Percentiles rank a stretch among this genome's conserved stretches.
Evolutionary conservation across 2,113 vertebrate species (phyloP).

Genomic region (Polypterus bichir): DNA sequence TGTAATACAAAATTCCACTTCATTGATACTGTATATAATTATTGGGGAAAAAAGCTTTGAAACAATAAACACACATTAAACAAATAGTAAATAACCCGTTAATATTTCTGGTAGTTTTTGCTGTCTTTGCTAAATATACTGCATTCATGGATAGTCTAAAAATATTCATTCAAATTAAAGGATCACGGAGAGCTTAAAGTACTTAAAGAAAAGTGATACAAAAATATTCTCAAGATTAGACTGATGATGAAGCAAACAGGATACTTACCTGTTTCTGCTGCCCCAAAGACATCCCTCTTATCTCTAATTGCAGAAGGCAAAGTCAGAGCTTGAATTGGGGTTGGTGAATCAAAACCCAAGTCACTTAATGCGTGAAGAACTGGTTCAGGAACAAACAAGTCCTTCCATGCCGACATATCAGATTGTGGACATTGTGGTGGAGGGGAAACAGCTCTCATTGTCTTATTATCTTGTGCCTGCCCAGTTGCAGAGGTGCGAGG

Average conservation of each 20-base stretch:
- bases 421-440: constrained; percentile 33
- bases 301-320: constrained; percentile 85
- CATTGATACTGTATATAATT: too few relatives aligned
- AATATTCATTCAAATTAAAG: neutral
- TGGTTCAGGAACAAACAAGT: constrained; percentile 72
- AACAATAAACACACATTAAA: too few relatives aligned
- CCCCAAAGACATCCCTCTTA: constrained; percentile 78
- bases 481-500: constrained; percentile 16
- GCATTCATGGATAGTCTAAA: too few relatives aligned
- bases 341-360: constrained; percentile 79
- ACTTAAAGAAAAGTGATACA: too few relatives aligned
- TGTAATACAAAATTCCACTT: too few relatives aligned
- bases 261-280: constrained; percentile 83
- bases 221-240: too few relatives aligned
- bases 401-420: constrained; percentile 76
- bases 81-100: too few relatives aligned
- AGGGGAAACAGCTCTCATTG: constrained; percentile 34
- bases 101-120: too few relatives aligned
- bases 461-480: constrained; percentile 35
- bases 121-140: too few relatives aligned
- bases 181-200: neutral
- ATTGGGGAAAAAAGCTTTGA: too few relatives aligned
- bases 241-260: too few relatives aligned
- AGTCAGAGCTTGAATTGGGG: constrained; percentile 79
- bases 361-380: constrained; percentile 71